A percentile compares a stretch with the other conserved stretches of the same genome.
Conservation (phyloP, 2,113 vertebrate species). For the Ameiurus melas region DNA sequence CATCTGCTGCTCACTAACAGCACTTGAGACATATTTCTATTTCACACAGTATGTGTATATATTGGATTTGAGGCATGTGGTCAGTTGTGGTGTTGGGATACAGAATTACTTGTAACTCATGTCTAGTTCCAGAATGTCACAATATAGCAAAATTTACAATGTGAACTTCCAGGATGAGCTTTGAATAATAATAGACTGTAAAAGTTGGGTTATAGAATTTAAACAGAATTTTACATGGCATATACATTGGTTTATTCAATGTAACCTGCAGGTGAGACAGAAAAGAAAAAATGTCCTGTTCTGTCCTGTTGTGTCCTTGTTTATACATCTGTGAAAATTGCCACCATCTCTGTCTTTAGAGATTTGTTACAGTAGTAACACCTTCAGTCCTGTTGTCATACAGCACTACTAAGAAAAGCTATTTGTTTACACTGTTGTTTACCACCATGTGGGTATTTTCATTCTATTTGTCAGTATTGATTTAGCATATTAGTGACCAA, state of each 20-base stretch:
- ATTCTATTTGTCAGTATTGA: not conserved
- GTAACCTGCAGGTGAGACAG: not conserved
- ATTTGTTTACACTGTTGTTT: not conserved
- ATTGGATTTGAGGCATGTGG: not conserved
- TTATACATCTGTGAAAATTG: not conserved
- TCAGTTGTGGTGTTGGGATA: not conserved
- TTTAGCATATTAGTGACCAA: not conserved
- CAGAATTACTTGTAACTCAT: not conserved
- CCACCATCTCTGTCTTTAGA: not conserved
- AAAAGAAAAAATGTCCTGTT: not conserved
- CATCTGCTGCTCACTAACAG: slow-evolving; percentile 2
- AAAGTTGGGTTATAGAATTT: not conserved
- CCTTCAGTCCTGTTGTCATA: not conserved
- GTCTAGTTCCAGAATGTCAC: not conserved
- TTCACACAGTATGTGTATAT: not conserved
- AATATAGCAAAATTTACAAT: not conserved
- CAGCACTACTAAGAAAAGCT: not conserved
- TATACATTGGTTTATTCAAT: not conserved
- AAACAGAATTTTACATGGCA: not conserved
- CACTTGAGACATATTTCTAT: not conserved
- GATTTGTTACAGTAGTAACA: not conserved
- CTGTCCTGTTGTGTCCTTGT: not conserved
- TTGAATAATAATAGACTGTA: not conserved
- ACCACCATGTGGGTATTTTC: not conserved
- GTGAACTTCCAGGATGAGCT: not conserved